Base-by-base conservation (phyloP, 1,140 invertebrate species). In the Lutraria rhynchaena region DNA sequence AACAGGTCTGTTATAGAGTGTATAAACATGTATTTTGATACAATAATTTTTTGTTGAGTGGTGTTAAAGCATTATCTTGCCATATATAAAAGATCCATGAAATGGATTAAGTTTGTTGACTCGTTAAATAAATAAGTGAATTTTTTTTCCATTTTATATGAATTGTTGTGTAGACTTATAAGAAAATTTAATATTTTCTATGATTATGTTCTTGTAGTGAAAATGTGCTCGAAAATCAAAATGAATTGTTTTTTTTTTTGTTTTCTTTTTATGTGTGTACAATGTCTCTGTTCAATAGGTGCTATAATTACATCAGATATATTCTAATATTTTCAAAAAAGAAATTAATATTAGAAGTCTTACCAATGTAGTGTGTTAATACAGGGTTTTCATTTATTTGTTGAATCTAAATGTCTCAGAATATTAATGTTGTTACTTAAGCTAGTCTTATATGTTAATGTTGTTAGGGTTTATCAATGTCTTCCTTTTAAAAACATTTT, bases 181-280 rank as follows among this genome's bases (percentile, higher is more conserved):
- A n/a, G n/a, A n/a, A n/a, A n/a, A n/a, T n/a, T n/a, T n/a, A n/a
- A n/a, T n/a, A n/a, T n/a, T n/a, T n/a, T n/a, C n/a, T n/a, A n/a
- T n/a, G n/a, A n/a, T n/a, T n/a, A n/a, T n/a, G n/a, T n/a, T n/a
- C n/a, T 65, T 41, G 3, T 19, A 9, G 37, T 65, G 22, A 44
- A 65, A 44, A 44, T 65, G 61, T 65, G 61, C 61, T 65, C 61
- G n/a, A 65, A 65, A 65, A 65, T 65, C 61, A 65, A 65, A 65
- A 65, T 41, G 22, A 65, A 41, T 44, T 13, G 22, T 65, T 24
- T 15, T 44, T 65, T 22, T 7, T 1, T 22, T 7, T 41, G 37
- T 44, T 44, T 35, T 44, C 11, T 24, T 4, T 44, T n/a, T 65
- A 33, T 65, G 35, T 44, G 19, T 9, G 61, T 65, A n/a, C n/a